phyloP scores from a whole-genome alignment of 2,888 invertebrate genomes.

The Creontiades dilutus region DNA sequence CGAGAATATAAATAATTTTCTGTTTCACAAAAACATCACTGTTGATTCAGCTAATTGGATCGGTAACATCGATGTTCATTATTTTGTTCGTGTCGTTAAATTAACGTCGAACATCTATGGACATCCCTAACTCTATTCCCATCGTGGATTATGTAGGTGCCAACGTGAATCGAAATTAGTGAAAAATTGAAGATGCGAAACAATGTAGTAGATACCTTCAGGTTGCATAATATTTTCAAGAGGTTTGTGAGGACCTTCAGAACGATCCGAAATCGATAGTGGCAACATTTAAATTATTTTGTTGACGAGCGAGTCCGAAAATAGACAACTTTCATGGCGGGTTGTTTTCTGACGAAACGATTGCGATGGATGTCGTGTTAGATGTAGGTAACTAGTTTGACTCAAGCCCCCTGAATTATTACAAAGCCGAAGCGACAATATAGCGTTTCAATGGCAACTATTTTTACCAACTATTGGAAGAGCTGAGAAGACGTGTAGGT shows the following conservation, averaged over 20 bases:
- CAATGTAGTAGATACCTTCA: too few relatives aligned
- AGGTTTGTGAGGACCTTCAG: background rate
- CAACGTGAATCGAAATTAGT: too few relatives aligned
- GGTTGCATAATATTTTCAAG: background rate
- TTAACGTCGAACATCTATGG: too few relatives aligned
- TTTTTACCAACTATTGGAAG: background rate
- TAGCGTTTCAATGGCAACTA: background rate
- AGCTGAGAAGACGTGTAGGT: background rate
- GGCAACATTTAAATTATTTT: constrained; percentile 8
- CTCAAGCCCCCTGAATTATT: background rate
- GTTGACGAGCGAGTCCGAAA: background rate
- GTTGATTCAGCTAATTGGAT: too few relatives aligned
- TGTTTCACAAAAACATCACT: too few relatives aligned
- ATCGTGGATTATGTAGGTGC: too few relatives aligned
- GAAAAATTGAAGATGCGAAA: too few relatives aligned
- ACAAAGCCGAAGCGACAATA: background rate
- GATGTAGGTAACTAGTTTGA: background rate
- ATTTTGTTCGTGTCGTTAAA: too few relatives aligned
- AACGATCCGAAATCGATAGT: background rate
- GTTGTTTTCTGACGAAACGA: background rate
- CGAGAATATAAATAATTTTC: too few relatives aligned
- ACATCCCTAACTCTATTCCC: too few relatives aligned
- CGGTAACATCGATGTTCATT: too few relatives aligned
- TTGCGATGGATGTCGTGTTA: background rate
- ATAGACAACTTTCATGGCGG: background rate